phyloP scores from a whole-genome alignment of 2,113 vertebrate genomes.

The Chaetorhynchus papuensis region DNA sequence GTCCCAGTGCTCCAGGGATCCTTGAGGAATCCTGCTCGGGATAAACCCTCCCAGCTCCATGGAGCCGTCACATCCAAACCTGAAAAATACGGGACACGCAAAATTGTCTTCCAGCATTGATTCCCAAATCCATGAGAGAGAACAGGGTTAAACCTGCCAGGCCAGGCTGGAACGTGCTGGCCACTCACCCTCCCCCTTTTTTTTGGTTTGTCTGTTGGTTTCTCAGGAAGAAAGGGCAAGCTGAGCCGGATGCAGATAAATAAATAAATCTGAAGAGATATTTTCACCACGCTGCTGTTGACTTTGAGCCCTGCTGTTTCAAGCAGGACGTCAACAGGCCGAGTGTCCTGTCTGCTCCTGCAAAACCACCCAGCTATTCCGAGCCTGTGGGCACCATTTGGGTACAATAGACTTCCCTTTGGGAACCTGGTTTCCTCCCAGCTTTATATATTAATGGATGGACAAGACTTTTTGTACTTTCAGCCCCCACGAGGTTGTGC shows the following conservation, averaged over 20 bases:
- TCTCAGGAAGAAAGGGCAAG: background rate
- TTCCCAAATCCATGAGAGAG: rapidly evolving
- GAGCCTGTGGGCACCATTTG: background rate
- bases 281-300: background rate
- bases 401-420: background rate
- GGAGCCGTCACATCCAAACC: background rate
- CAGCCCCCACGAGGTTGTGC: rapidly evolving
- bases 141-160: background rate
- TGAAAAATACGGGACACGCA: background rate
- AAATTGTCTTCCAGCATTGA: too few relatives aligned
- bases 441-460: too few relatives aligned
- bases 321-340: background rate
- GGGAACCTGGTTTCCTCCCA: background rate
- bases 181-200: background rate
- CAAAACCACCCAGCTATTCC: background rate
- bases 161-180: background rate
- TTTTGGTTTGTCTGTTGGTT: background rate
- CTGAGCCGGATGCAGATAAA: background rate
- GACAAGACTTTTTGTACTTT: background rate
- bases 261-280: background rate
- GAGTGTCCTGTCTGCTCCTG: background rate
- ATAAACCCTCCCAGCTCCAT: background rate
- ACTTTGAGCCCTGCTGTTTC: background rate
- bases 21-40: background rate
- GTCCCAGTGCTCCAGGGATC: background rate